phyloP scores from a whole-genome alignment of 2,113 vertebrate species.

The Pontoporia blainvillei region DNA sequence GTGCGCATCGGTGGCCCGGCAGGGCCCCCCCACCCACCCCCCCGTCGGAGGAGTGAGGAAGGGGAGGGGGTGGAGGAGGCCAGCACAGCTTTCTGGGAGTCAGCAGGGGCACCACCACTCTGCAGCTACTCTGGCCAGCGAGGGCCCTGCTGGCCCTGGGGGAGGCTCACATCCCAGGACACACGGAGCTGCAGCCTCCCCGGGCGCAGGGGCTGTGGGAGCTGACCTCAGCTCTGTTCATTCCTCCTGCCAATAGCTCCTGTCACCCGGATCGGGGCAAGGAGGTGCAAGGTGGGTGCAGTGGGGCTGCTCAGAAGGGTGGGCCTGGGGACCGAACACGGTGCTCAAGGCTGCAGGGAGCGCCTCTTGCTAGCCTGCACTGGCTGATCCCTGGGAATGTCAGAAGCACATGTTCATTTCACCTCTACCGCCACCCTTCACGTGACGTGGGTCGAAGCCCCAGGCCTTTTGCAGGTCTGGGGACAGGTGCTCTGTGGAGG shows the following conservation, averaged over 20 bases:
- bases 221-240: accelerated
- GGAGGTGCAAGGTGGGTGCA: too few species aligned
- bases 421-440: too few species aligned
- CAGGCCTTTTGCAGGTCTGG: not conserved
- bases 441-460: not conserved
- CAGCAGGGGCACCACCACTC: not conserved
- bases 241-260: not conserved
- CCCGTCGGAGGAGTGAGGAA: not conserved
- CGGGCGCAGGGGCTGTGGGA: not conserved
- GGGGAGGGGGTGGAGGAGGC: not conserved
- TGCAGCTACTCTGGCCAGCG: not conserved
- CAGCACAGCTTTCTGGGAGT: not conserved
- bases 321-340: not conserved
- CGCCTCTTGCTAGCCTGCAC: accelerated
- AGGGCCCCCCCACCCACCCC: too few species aligned
- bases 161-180: too few species aligned
- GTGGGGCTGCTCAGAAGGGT: too few species aligned
- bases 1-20: not conserved
- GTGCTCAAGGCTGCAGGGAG: not conserved
- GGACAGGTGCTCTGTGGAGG: not conserved
- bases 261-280: not conserved
- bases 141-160: too few species aligned
- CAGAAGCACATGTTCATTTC: accelerated
- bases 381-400: accelerated
- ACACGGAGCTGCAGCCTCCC: not conserved